Evolutionary conservation across 2,888 invertebrate species (phyloP).

Genomic region (Drosophila gaucha): DNA sequence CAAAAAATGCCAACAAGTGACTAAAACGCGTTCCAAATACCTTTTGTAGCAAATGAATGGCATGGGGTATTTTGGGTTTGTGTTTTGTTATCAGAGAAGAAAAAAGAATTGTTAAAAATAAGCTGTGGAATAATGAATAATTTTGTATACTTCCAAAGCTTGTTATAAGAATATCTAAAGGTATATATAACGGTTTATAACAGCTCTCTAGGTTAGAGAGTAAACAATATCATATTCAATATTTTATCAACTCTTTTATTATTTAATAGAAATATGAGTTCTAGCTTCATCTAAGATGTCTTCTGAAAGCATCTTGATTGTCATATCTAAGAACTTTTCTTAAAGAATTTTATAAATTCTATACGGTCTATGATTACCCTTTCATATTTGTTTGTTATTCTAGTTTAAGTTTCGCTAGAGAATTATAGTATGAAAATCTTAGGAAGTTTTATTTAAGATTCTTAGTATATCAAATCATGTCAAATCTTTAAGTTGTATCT

Average conservation of each 20-base stretch:
- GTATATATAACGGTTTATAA: not conserved
- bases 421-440: not conserved
- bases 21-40: constrained; percentile 24
- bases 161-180: not conserved
- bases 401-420: not conserved
- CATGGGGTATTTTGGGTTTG: not conserved
- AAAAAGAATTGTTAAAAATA: too few relatives aligned
- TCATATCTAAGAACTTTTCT: not conserved
- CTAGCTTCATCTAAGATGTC: too few relatives aligned
- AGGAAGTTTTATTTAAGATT: not conserved
- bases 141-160: not conserved
- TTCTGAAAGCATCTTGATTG: not conserved
- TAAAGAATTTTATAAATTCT: not conserved
- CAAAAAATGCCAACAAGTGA: constrained; percentile 24
- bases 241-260: not conserved
- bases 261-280: not conserved
- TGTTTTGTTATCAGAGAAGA: too few relatives aligned
- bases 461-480: not conserved
- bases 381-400: not conserved
- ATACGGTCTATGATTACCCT: not conserved
- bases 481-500: too few relatives aligned
- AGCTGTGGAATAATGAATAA: too few relatives aligned
- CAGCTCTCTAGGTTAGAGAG: too few relatives aligned
- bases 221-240: not conserved
- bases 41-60: not conserved